A percentile compares a stretch with the other conserved stretches of the same genome.
Conservation (phyloP, 2,888 invertebrate species). For the Sericinus montela region DNA sequence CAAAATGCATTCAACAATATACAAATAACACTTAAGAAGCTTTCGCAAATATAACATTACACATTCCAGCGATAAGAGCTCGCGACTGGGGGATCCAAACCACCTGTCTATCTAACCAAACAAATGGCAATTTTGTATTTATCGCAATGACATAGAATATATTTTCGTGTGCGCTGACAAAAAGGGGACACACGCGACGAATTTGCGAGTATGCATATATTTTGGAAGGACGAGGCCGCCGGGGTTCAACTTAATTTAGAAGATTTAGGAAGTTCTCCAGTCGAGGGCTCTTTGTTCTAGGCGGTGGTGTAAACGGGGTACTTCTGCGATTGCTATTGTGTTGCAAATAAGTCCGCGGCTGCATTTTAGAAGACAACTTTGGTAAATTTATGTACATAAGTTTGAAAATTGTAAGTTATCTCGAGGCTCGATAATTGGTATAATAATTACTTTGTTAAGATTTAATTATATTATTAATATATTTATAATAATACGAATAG, state of each 20-base stretch:
- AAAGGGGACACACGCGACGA: neutral
- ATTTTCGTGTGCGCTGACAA: neutral
- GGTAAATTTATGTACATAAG: too few relatives aligned
- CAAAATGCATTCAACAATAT: neutral
- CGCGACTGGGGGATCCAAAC: neutral
- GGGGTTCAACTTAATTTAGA: constrained; percentile 34
- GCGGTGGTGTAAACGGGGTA: neutral
- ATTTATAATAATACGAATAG: too few relatives aligned
- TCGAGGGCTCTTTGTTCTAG: neutral
- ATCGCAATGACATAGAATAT: neutral
- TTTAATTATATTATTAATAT: too few relatives aligned
- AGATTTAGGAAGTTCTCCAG: constrained; percentile 26
- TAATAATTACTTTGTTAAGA: too few relatives aligned
- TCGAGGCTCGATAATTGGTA: too few relatives aligned
- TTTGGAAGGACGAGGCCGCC: neutral
- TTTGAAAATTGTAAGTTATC: too few relatives aligned
- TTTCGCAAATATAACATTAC: constrained; percentile 23
- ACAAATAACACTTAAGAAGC: constrained; percentile 17
- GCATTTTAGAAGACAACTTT: too few relatives aligned
- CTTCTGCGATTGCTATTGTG: neutral
- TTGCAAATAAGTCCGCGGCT: too few relatives aligned
- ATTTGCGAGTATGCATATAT: neutral
- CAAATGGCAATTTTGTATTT: neutral
- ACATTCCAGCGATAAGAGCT: constrained; percentile 22
- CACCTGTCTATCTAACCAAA: neutral